Conservation (phyloP, 2,888 invertebrate species). For the Agonopterix alstromeriana region DNA sequence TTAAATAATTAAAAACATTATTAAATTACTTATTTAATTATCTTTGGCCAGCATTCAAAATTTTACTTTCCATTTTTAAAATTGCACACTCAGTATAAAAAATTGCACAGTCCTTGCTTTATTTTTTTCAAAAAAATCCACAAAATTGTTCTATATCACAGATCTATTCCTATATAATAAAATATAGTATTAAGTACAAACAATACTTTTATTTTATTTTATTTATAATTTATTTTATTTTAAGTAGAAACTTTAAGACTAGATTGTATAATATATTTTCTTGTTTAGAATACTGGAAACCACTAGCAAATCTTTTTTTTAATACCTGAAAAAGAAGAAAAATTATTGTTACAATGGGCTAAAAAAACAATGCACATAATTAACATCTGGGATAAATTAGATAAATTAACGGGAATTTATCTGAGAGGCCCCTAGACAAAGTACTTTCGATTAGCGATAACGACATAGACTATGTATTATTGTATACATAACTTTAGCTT, state of each 20-base stretch:
- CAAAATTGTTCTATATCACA: constrained; percentile 41
- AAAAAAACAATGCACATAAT: too few species aligned
- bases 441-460: too few species aligned
- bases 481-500: too few species aligned
- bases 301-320: constrained; percentile 8
- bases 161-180: constrained; percentile 22
- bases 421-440: too few species aligned
- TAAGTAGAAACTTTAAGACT: constrained; percentile 70
- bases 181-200: constrained; percentile 53
- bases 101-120: constrained; percentile 24
- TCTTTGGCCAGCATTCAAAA: constrained; percentile 39
- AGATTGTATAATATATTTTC: constrained; percentile 37
- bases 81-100: constrained; percentile 41
- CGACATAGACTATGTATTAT: too few species aligned
- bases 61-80: constrained; percentile 11
- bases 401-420: too few species aligned
- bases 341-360: not conserved
- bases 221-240: constrained; percentile 11
- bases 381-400: too few species aligned
- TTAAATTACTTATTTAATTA: constrained; percentile 12
- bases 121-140: constrained; percentile 12
- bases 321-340: constrained; percentile 33
- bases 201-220: constrained; percentile 32
- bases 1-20: constrained; percentile 1
- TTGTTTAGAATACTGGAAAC: constrained; percentile 48